phyloP scores from a whole-genome alignment of 2,888 invertebrate genomes.

The Capitulum mitella region DNA sequence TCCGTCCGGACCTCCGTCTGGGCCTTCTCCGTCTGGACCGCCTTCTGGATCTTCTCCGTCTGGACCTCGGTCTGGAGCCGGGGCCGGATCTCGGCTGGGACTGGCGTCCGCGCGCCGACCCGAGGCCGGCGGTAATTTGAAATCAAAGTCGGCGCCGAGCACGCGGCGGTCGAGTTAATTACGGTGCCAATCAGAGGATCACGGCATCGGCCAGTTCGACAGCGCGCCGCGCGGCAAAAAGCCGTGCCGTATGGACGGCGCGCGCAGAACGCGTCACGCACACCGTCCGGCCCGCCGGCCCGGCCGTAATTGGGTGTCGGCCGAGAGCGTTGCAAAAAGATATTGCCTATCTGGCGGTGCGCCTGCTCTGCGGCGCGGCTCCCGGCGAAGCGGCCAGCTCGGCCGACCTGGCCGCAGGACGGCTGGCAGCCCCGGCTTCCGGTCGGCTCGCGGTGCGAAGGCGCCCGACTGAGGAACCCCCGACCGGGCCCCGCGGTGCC shows the following conservation, averaged over 20 bases:
- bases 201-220: constrained; percentile 6
- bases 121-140: neutral
- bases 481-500: no score
- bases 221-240: neutral
- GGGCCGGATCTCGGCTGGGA: no score
- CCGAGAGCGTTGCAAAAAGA: neutral
- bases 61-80: no score
- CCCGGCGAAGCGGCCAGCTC: no score
- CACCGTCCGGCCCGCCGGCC: neutral
- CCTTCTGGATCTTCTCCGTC: no score
- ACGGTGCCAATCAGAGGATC: constrained; percentile 3
- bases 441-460: no score
- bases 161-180: neutral
- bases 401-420: no score
- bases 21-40: no score
- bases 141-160: neutral
- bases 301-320: neutral
- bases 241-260: neutral
- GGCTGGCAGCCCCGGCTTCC: no score
- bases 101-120: neutral
- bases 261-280: neutral
- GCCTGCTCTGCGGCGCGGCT: neutral
- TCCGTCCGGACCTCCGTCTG: no score
- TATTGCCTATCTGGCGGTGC: neutral
- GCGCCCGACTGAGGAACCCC: no score